These are phyloP conservation scores for Boloria euphrosyne DNA, from an alignment of 2,888 invertebrate species.

Conservation along the genomic window DNA sequence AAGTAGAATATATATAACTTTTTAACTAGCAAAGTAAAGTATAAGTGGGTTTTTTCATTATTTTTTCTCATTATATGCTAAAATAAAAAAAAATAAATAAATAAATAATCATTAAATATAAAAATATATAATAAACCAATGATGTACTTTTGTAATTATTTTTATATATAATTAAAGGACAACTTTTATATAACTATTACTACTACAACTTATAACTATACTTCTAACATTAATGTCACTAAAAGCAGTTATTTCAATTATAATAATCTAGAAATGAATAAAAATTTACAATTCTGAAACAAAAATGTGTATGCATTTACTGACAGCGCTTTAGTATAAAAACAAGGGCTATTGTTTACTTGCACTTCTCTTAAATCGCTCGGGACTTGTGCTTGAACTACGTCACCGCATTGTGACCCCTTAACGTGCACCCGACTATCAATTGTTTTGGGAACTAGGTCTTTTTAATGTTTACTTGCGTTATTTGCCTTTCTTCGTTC, in stretches of 20 bases:
- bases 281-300: constrained; percentile 9
- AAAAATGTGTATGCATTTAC: constrained; percentile 15
- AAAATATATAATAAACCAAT: no score
- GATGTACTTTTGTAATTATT: neutral
- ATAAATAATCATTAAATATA: no score
- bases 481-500: no score
- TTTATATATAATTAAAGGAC: neutral
- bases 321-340: constrained; percentile 19
- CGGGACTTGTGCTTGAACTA: constrained; percentile 9
- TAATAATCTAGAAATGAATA: neutral
- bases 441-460: constrained; percentile 9
- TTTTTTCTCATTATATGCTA: no score
- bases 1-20: no score
- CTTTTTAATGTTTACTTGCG: neutral
- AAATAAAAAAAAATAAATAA: no score
- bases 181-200: no score
- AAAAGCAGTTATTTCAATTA: neutral
- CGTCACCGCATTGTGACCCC: constrained; percentile 13
- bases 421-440: constrained; percentile 6
- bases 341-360: constrained; percentile 18
- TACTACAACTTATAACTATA: neutral
- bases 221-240: neutral
- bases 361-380: constrained; percentile 18
- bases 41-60: no score
- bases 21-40: no score